Evolutionary conservation across 2,888 invertebrate species (phyloP), one percentile per base, ranked within the genome.

Genomic region (Idaea straminata): DNA sequence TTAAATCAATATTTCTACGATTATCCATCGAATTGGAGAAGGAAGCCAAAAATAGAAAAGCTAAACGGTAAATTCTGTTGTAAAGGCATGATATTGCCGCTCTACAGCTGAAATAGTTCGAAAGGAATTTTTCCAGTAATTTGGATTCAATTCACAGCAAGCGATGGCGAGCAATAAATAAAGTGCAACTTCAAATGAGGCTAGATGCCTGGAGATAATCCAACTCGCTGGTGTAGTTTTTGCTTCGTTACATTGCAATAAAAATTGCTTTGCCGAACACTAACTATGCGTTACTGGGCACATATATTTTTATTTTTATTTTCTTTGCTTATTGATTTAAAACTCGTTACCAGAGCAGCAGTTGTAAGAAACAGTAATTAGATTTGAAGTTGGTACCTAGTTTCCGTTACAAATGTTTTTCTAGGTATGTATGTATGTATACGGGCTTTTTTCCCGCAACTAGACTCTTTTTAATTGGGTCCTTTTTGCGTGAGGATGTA

Each of bases 71-170:
- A 13, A 47, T 47, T 47, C 47, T 47, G 47, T 47, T 47, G 13
- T 47, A 47, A 61, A 38, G 61, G 62, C 69, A 73, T 74, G 69
- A 74, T 77, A 78, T 72, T 72, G 68, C 66, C 66, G 66, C 74
- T 72, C 78, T 79, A 72, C 74, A 74, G 68, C 65, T 69, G 74
- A 66, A 71, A 76, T 77, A 80, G 77, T 78, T 77, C 69, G 69
- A 69, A 69, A 77, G 77, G 78, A 81, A 80, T 84, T 84, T 83
- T 85, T 84, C 80, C 78, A 83, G 84, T 85, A 84, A 87, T 88
- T 88, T 86, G 83, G 83, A 88, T 88, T 88, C 88, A 87, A 89
- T 89, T 87, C 87, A 79, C 83, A 84, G 83, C 79, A 78, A 80
- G 80, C 83, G 76, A 84, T 83, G 79, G 82, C 79, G 72, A 74